Percentiles rank a stretch among this genome's conserved stretches.
phyloP scores from a whole-genome alignment of 2,113 vertebrate genomes.

The Naja naja region DNA sequence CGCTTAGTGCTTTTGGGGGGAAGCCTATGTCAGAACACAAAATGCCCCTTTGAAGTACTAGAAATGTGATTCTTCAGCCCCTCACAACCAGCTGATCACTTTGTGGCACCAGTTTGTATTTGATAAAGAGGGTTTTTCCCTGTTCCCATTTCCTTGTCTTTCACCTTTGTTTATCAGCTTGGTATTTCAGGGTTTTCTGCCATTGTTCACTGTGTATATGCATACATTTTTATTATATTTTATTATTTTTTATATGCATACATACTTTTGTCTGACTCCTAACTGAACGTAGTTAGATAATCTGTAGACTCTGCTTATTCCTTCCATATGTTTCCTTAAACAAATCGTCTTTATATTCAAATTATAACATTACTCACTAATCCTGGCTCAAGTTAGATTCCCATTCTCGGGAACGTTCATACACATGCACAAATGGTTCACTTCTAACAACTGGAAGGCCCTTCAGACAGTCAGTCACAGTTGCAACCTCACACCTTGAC shows the following conservation, averaged over 20 bases:
- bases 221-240: too few relatives aligned
- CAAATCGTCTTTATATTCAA: neutral
- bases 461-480: neutral
- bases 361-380: neutral
- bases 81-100: neutral
- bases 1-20: too few relatives aligned
- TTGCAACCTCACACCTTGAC: neutral
- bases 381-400: neutral
- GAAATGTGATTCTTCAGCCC: neutral
- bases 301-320: neutral
- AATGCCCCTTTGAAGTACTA: neutral
- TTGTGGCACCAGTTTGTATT: neutral
- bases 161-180: neutral
- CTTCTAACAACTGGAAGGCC: neutral
- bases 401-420: neutral
- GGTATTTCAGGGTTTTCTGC: neutral
- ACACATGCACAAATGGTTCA: neutral
- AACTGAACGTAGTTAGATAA: neutral
- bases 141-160: neutral
- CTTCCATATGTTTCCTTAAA: neutral
- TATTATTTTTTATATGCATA: too few relatives aligned
- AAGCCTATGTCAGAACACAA: too few relatives aligned
- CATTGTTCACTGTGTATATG: neutral
- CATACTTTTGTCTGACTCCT: neutral
- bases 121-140: neutral